Conservation (phyloP, 2,888 invertebrate genomes). For the Caenorhabditis auriculariae region DNA sequence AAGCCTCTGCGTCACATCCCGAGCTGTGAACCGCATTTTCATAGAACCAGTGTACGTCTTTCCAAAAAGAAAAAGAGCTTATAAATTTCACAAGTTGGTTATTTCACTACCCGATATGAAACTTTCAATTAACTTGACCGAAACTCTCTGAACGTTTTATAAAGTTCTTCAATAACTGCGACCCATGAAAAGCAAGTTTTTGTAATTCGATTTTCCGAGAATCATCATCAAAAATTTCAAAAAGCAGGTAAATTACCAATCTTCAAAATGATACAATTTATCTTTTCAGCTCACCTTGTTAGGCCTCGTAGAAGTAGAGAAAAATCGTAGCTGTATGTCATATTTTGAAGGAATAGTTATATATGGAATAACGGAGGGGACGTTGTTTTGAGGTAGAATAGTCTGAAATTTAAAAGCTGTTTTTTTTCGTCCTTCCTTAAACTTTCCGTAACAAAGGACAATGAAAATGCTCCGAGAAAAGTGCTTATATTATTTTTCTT, state of each 20-base stretch:
- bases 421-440: too few relatives aligned
- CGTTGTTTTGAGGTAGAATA: conserved; percentile 19
- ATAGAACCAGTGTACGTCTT: conserved; percentile 20
- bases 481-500: too few relatives aligned
- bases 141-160: too few relatives aligned
- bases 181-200: too few relatives aligned
- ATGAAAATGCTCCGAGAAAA: too few relatives aligned
- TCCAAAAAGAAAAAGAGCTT: background rate
- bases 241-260: background rate
- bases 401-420: conserved; percentile 4
- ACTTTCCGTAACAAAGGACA: too few relatives aligned
- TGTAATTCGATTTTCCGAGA: too few relatives aligned
- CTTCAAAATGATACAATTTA: background rate
- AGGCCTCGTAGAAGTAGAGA: conserved; percentile 2
- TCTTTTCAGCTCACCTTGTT: conserved; percentile 2
- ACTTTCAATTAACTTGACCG: too few relatives aligned
- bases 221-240: too few relatives aligned
- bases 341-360: conserved; percentile 22
- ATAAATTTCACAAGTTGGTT: too few relatives aligned
- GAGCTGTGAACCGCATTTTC: conserved; percentile 13
- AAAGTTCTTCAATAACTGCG: too few relatives aligned
- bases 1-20: conserved; percentile 17
- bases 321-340: conserved; percentile 13
- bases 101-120: too few relatives aligned
- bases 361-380: conserved; percentile 22